Percentiles rank a stretch among this genome's conserved stretches.
Evolutionary conservation across 2,888 invertebrate species (phyloP).

Genomic region (Gandaritis pyraliata): DNA sequence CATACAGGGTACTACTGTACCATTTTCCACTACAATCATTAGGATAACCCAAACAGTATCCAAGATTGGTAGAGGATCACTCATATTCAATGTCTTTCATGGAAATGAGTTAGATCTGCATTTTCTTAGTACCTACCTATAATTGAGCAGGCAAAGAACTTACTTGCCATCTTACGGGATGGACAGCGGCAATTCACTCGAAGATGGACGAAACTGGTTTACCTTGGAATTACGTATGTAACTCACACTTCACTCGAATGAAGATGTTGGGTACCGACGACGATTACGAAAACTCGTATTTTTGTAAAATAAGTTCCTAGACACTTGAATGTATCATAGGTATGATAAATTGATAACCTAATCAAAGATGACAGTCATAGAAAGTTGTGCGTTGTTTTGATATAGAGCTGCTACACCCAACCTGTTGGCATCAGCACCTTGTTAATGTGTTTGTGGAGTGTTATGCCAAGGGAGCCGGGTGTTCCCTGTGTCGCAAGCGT

Average conservation of each 20-base stretch:
- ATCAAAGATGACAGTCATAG: conserved; percentile 33
- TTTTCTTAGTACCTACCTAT: background rate
- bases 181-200: conserved; percentile 19
- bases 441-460: conserved; percentile 51
- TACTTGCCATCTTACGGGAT: conserved; percentile 10
- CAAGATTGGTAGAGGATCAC: background rate
- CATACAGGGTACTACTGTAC: background rate
- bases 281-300: conserved; percentile 7
- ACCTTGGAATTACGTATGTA: conserved; percentile 19
- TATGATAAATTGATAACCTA: conserved; percentile 36
- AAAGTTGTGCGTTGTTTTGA: conserved; percentile 41
- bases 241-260: conserved; percentile 8
- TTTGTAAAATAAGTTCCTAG: conserved; percentile 8
- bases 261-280: conserved; percentile 4
- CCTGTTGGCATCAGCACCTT: conserved; percentile 50
- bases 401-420: conserved; percentile 34
- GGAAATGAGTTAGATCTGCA: background rate
- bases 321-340: conserved; percentile 23
- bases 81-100: background rate
- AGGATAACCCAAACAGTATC: background rate
- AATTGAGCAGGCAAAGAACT: conserved; percentile 5
- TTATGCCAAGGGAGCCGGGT: conserved; percentile 73
- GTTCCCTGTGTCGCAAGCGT: conserved; percentile 70
- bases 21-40: conserved; percentile 1
- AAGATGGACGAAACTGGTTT: conserved; percentile 23